phyloP scores from a whole-genome alignment of 2,113 vertebrate species.

The Ceratotherium simum region DNA sequence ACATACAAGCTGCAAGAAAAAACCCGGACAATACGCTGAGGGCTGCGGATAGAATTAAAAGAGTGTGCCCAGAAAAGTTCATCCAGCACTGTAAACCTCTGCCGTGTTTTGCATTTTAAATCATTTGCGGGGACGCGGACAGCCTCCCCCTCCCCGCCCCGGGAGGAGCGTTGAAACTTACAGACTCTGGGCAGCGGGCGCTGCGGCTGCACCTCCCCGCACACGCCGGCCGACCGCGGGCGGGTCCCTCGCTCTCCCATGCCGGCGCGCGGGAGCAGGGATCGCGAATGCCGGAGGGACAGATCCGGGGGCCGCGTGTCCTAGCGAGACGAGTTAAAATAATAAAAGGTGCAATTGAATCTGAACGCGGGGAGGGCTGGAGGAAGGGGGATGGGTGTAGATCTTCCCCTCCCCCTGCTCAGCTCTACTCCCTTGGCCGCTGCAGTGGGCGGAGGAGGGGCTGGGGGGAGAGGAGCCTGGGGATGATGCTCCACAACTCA shows the following conservation, averaged over 20 bases:
- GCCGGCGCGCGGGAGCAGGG: not conserved
- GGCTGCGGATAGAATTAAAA: not conserved
- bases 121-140: not conserved
- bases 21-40: not conserved
- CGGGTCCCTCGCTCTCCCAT: constrained; percentile 46
- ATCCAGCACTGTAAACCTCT: not conserved
- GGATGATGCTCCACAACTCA: not conserved
- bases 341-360: constrained; percentile 57
- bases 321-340: constrained; percentile 46
- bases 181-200: constrained; percentile 21
- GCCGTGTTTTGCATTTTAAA: not conserved
- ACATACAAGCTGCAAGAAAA: not conserved
- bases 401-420: constrained; percentile 2
- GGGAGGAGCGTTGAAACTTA: constrained; percentile 57
- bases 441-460: not conserved
- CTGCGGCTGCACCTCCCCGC: not conserved
- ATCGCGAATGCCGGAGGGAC: not conserved
- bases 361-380: not conserved
- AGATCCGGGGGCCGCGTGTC: not conserved
- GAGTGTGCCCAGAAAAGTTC: not conserved
- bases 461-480: not conserved
- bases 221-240: not conserved
- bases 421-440: not conserved
- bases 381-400: not conserved
- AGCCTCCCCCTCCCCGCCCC: not conserved